Evolutionary conservation across 2,797 vertebrate species (phyloP).

Genomic region (Alosa sapidissima): DNA sequence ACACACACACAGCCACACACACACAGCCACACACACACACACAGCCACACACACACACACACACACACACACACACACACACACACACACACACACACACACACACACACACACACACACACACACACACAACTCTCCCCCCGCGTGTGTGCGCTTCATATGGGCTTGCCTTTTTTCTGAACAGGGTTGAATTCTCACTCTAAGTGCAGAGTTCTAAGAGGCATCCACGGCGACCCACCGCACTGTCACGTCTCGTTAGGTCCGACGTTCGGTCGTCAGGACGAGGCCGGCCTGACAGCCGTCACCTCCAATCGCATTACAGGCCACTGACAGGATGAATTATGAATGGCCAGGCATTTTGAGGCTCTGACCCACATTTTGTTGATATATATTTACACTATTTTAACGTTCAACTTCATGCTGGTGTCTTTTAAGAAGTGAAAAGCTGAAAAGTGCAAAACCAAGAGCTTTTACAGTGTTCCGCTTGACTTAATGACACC

Average conservation of each 20-base stretch:
- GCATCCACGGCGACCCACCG: slow-evolving; percentile 37
- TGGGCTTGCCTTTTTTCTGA: background rate
- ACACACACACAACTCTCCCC: no score
- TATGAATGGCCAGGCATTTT: slow-evolving; percentile 62
- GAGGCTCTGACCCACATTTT: slow-evolving; percentile 42
- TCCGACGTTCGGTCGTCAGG: slow-evolving; percentile 57
- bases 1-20: no score
- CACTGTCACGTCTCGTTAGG: slow-evolving; percentile 60
- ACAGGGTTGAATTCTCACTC: background rate
- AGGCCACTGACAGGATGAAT: slow-evolving; percentile 65
- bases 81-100: background rate
- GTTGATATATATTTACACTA: slow-evolving; percentile 30
- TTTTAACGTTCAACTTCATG: slow-evolving; percentile 20
- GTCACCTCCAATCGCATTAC: slow-evolving; percentile 71
- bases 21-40: background rate
- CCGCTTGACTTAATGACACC: slow-evolving; percentile 13
- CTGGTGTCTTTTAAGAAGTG: background rate
- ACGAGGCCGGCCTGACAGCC: slow-evolving; percentile 64
- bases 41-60: no score
- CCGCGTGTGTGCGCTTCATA: background rate
- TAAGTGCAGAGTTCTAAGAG: slow-evolving; percentile 16
- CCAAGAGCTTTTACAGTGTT: background rate
- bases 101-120: no score
- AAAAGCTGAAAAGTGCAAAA: background rate
- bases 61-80: background rate